Evolutionary conservation across 2,797 vertebrate species (phyloP).

Genomic region (Sebastes steindachneri): DNA sequence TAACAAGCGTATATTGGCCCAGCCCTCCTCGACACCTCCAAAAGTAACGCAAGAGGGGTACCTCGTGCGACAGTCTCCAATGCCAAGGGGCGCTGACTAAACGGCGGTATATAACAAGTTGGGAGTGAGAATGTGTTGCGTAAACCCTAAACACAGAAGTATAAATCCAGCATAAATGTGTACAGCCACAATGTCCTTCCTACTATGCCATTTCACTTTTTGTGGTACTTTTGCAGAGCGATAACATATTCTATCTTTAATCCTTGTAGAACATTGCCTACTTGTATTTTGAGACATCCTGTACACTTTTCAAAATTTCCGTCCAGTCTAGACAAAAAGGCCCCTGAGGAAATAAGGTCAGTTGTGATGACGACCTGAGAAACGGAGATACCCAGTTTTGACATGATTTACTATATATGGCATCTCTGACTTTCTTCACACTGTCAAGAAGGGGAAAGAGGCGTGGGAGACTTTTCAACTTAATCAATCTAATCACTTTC

Average conservation of each 20-base stretch:
- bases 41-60: too few species aligned
- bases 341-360: neutral
- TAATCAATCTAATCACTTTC: neutral
- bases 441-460: neutral
- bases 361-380: neutral
- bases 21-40: too few species aligned
- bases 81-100: neutral
- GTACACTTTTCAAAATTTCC: neutral
- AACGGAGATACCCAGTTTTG: neutral
- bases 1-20: neutral
- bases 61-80: neutral
- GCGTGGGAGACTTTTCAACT: neutral
- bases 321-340: neutral
- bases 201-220: neutral
- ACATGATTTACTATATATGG: neutral
- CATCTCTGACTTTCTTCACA: neutral
- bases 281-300: constrained; percentile 12
- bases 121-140: neutral
- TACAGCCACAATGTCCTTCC: neutral
- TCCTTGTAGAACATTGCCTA: neutral
- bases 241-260: neutral
- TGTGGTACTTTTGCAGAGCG: neutral
- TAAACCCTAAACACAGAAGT: neutral
- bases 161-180: neutral
- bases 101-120: neutral